Evolutionary conservation across 1,140 invertebrate species (phyloP), one percentile per base, ranked within the genome.

Genomic region (Catajapyx aquilonaris): DNA sequence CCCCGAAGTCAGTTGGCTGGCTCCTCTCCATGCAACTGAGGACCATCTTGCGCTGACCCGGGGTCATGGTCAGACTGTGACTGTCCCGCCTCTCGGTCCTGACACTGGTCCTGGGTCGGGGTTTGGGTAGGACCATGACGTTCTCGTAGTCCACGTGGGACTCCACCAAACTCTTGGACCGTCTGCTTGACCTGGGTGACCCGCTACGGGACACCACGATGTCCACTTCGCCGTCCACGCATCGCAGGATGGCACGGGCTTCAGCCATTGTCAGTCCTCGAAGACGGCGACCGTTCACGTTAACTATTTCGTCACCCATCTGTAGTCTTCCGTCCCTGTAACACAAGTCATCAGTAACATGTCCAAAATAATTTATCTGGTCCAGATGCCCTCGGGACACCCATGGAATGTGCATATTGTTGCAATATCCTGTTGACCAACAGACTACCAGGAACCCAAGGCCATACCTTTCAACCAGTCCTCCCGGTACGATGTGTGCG

Each of bases 281-380:
- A 39, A 88, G 57, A 41, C 80, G 68, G 48, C 71, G 69, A 2
- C 80, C 79, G 53, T 86, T 85, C 5, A 86, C 79, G 54, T 84
- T 80, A 11, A 86, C 69, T 38, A 87, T 73, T 60, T 87, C 81
- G 56, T 87, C 83, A 4, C 78, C 78, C 31, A 80, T 62, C 45
- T 73, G 66, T 39, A 87, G 59, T 39, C 78, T 65, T 0, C 80
- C 80, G 52, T 85, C 81, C 54, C 80, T 79, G 60, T 39, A 44
- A 62, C 48, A 46, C 38, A 44, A 41, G n/a, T n/a, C n/a, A n/a
- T n/a, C n/a, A n/a, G n/a, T n/a, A n/a, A n/a, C n/a, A n/a, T n/a
- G n/a, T n/a, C n/a, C n/a, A n/a, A n/a, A n/a, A n/a, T n/a, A n/a
- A n/a, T n/a, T n/a, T 35, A n/a, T 35, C 2, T 30, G 5, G 4